Base-by-base conservation (phyloP, 1,140 invertebrate species). In the Adoxophyes honmai region DNA sequence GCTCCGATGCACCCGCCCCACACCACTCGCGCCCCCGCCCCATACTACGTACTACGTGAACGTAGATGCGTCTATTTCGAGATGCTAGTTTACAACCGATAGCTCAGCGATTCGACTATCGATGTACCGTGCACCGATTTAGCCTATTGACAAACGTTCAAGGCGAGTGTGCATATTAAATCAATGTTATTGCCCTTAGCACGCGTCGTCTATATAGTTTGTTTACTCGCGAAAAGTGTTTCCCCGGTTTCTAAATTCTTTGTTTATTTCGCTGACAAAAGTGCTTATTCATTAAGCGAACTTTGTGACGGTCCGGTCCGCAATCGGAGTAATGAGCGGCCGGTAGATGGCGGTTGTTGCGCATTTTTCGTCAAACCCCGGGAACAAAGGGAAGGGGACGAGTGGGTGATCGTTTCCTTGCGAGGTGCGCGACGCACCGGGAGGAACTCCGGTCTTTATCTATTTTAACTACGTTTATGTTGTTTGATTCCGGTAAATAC, bases 71-170 rank as follows among this genome's bases (percentile, higher is more conserved):
- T 61, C 55, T 73, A 73, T 68, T 62, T 67, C 52, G 52, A 67
- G 65, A 62, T 56, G 65, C 60, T 60, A 58, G 59, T 72, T 63
- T 62, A 66, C 62, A 63, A 69, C 68, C 60, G 68, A 71, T 70
- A 70, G 51, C 55, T 64, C 57, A 64, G 59, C 42, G 11, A 33
- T 18, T 28, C 10, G 21, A 56, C 54, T 71, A 74, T 71, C 65
- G 68, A 68, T 62, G 67, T 28, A 4, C 13, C n/a, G 11, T 62
- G 60, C 60, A 64, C 58, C 39, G 64, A 70, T 69, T 68, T 67
- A 65, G 52, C 59, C 62, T 65, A 64, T 64, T 60, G 63, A 15
- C 15, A 21, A n/a, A 28, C 21, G 21, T 28, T 28, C 21, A 28
- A 28, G 21, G 21, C 21, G 21, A 28, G 6, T 28, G 6, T 28